Conservation (phyloP, 2,797 vertebrate genomes). For the Champsocephalus gunnari region DNA sequence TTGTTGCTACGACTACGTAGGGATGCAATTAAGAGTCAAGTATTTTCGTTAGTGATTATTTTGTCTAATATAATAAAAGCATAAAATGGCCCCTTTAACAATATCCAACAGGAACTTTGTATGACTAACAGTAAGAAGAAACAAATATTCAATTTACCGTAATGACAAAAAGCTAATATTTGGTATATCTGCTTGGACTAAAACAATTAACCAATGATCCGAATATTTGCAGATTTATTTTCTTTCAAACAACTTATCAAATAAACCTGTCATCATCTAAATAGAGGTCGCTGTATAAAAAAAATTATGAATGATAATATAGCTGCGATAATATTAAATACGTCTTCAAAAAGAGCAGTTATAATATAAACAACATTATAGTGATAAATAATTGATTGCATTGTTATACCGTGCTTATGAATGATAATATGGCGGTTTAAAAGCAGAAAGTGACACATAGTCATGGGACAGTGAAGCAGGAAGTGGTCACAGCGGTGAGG, state of each 20-base stretch:
- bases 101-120: too few relatives aligned
- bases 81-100: too few relatives aligned
- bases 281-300: not conserved
- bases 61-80: too few relatives aligned
- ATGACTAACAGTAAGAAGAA: not conserved
- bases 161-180: not conserved
- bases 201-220: not conserved
- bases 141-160: not conserved
- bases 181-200: not conserved
- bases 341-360: not conserved
- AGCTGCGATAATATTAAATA: not conserved
- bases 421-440: not conserved
- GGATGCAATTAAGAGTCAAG: not conserved
- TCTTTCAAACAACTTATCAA: not conserved
- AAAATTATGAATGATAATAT: not conserved
- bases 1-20: not conserved
- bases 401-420: too few relatives aligned
- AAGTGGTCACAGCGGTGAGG: not conserved
- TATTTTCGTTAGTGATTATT: not conserved
- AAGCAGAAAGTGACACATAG: not conserved
- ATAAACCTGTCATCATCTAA: too few relatives aligned
- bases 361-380: not conserved
- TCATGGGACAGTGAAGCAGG: not conserved
- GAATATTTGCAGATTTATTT: not conserved
- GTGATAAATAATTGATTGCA: too few relatives aligned